Percentiles rank a stretch among this genome's conserved stretches.
Evolutionary conservation across 2,797 vertebrate genomes (phyloP).

Genomic region (Mormyrus hasselquistii): DNA sequence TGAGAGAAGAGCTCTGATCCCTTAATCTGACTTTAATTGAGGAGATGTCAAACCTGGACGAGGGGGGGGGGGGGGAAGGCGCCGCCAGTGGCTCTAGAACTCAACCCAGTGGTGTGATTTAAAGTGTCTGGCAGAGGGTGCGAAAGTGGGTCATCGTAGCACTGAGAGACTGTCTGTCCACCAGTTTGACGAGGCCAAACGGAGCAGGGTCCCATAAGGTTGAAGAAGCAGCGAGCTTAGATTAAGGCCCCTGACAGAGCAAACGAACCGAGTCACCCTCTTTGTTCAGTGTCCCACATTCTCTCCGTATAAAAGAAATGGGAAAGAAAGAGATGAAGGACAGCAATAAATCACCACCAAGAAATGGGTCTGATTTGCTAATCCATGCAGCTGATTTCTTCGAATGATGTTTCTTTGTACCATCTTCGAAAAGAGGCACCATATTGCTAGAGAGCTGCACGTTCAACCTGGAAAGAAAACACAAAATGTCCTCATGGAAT

Average conservation of each 20-base stretch:
- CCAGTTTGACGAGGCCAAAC: conserved; percentile 42
- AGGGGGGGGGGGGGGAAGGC: neutral
- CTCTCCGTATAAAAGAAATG: neutral
- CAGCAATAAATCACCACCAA: neutral
- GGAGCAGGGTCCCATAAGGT: conserved; percentile 30
- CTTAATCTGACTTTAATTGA: conserved; percentile 33
- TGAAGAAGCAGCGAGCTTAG: neutral
- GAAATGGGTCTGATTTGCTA: neutral
- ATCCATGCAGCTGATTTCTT: too few species aligned
- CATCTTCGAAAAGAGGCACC: neutral
- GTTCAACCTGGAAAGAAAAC: neutral
- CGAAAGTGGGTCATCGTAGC: neutral
- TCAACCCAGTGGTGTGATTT: conserved; percentile 30
- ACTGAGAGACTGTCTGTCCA: neutral
- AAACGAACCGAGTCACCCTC: neutral
- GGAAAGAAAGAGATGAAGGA: neutral
- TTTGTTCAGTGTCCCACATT: neutral
- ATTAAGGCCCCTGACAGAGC: neutral
- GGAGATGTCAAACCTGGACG: conserved; percentile 20
- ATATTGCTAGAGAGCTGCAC: neutral
- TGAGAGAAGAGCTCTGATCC: neutral
- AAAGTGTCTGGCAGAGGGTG: conserved; percentile 13
- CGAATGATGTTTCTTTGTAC: neutral
- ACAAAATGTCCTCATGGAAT: neutral
- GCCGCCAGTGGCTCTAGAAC: conserved; percentile 21